Base-by-base conservation (phyloP, 2,888 invertebrate species). In the Selenia dentaria region DNA sequence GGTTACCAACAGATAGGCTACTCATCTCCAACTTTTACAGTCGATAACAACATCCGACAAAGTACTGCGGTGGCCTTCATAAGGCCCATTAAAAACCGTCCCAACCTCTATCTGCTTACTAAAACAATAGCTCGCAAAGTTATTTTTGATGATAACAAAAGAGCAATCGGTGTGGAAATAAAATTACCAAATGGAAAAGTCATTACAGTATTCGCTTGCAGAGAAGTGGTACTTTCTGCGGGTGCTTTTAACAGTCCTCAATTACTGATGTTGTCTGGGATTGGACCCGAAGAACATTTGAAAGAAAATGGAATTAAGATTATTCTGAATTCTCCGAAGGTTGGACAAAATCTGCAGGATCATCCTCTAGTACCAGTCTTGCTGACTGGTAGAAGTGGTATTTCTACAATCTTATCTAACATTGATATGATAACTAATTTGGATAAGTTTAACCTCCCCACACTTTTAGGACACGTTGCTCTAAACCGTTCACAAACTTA, bases 211-310 rank as follows among this genome's bases (percentile, higher is more conserved):
- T 20, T 6, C 20, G 67, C 70, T 8, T 60, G 11, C 1, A 71
- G 68, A 38, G 83, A 83, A 64, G 60, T 82, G 0, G 64, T 83
- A 13, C 18, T 83, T 34, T 82, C 80, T 8, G 77, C 80, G 5
- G 83, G 83, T 1, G 57, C 74, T 8, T 53, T 82, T 1, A 79
- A 70, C 25, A 73, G 68, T 33, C 83, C 83, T 0, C 70, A 81
- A 36, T 27, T 83, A 4, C 49, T 83, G 4, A 81, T 83, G 80
- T 43, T 79, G 3, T 83, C 83, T 1, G 83, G 83, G 1, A 63
- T 83, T 11, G 83, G 83, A 5, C 75, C 78, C 1, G 64, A 58
- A 29, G 45, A 68, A 0, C 68, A 83, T 56, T 65, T 83, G 10
- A 18, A 64, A 27, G 59, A 73, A 45, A 51, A 6, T 6, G 20